These are phyloP conservation scores for Pterois miles DNA, from an alignment of 2,797 vertebrate genomes.

Conservation along the genomic window DNA sequence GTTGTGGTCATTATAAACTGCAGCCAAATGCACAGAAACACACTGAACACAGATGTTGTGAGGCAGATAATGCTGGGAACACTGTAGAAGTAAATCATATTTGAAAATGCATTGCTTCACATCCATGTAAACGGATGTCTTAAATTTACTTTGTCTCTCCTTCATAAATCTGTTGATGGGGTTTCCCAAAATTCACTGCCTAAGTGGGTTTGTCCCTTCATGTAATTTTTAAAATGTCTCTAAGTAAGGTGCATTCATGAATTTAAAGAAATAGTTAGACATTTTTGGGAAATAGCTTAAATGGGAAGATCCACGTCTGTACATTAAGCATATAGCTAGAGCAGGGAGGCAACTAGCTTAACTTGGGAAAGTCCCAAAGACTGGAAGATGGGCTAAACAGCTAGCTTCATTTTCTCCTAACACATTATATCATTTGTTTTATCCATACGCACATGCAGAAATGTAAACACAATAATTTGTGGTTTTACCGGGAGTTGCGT, in stretches of 20 bases:
- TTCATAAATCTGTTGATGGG: slow-evolving; percentile 15
- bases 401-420: background rate
- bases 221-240: background rate
- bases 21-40: slow-evolving; percentile 37
- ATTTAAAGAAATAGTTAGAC: background rate
- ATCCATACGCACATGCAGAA: background rate
- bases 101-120: slow-evolving; percentile 18
- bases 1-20: slow-evolving; percentile 45
- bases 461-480: background rate
- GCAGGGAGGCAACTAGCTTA: background rate
- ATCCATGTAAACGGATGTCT: slow-evolving; percentile 18
- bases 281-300: background rate
- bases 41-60: slow-evolving; percentile 58
- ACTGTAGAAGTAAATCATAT: slow-evolving; percentile 38
- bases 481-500: background rate
- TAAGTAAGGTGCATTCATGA: background rate
- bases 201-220: background rate
- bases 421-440: background rate
- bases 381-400: background rate
- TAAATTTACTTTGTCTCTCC: slow-evolving; percentile 4
- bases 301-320: background rate
- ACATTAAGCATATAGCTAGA: background rate
- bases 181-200: background rate
- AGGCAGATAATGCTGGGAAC: slow-evolving; percentile 41
- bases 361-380: background rate